Base-by-base conservation (phyloP, 1,140 invertebrate genomes). In the Bathynomus jamesi region DNA sequence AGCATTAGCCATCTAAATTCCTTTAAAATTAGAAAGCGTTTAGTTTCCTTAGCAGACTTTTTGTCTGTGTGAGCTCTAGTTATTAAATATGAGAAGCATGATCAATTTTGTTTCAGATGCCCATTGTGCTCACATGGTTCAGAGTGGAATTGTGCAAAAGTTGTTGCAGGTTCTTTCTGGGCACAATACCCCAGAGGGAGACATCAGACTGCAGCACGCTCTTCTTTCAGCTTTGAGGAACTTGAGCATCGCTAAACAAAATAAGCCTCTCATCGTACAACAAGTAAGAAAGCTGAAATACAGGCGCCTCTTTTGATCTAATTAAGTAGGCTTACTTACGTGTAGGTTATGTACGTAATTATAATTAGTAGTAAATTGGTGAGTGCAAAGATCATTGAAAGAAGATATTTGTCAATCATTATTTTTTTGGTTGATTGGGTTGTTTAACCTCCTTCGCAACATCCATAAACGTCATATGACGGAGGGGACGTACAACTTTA, bases 81-180 rank as follows among this genome's bases (percentile, higher is more conserved):
- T 61, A 28, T 69, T 62, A 21, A n/a, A 40, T 73, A 68, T 68
- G 64, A 60, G 66, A 76, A 46, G n/a, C n/a, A n/a, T n/a, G n/a
- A n/a, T n/a, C n/a, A n/a, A n/a, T n/a, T n/a, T n/a, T n/a, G 71
- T 81, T 79, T 60, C 77, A 79, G 93, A 95, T 82, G 86, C 86
- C 25, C 90, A 94, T 79, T 94, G 93, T 81, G 86, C 88, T 31
- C 85, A 89, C 70, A 91, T 96, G 87, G 92, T 94, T 75, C 83
- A 89, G 66, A 86, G 89, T 77, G 89, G 89, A 13, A 87, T 94
- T 46, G 89, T 89, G 79, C 86, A 89, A 76, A 89, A 90, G 80
- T 82, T 96, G 60, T 81, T 94, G 10, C 82, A 85, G 40, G 80
- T 88, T 7, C 74, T 90, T 2, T 80, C 83, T 63, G 84, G 83